Base-by-base conservation (phyloP, 2,888 invertebrate genomes). In the Zygogramma bicolorata region DNA sequence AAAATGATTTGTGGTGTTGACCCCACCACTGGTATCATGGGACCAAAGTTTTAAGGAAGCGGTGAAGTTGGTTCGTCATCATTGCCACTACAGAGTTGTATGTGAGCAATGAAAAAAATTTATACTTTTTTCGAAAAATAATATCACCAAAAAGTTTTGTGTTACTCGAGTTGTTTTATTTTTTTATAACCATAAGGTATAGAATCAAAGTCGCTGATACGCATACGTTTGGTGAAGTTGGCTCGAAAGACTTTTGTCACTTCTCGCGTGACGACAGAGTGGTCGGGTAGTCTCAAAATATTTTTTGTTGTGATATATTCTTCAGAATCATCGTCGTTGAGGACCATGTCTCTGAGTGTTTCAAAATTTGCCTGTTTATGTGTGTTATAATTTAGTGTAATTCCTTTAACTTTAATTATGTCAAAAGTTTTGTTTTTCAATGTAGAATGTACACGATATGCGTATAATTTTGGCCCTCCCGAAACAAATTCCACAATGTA, bases 401-500 rank as follows among this genome's bases (percentile, higher is more conserved):
- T 34, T 1, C 73, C 73, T 53, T 73, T 73, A 3, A 69, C 62
- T 40, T 68, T 68, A 18, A 20, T 15, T 34, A 49, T 27, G 25
- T 60, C 57, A 1, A 31, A 7, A 7, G 34, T 34, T 34, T 34
- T 34, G 13, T 34, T 34, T 34, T 34, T 0, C 34, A 34, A 10
- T 13, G 34, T 34, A 34, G 7, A 34, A 31, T 31, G 7, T 31
- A 31, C 34, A 0, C 34, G 34, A 34, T 34, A 34, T 34, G 34
- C 34, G 34, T 34, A 34, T 34, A 34, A 34, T 34, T 34, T 34
- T 13, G 85, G 84, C 0, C 85, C 86, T 0, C 82, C 83, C 20
- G 81, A 80, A 5, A 84, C 81, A 75, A 84, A 85, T 61, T 81
- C 77, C 38, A 67, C 77, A 8, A 85, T 85, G 58, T 79, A 82